Conservation (phyloP, 2,113 vertebrate genomes). For the Porphyrio hochstetteri region DNA sequence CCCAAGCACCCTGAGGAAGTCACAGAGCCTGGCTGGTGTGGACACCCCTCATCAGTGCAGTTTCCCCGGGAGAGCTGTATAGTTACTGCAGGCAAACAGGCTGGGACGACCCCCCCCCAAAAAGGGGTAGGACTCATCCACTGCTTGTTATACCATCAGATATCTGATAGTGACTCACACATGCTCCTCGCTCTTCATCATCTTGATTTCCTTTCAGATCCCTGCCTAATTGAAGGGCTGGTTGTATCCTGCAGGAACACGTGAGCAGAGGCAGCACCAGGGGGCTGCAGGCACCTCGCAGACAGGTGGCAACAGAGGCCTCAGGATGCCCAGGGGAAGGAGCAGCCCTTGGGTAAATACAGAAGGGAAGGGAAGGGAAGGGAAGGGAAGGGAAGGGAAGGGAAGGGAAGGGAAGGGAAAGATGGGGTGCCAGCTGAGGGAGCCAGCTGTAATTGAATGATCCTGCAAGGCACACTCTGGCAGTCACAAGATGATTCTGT, state of each 20-base stretch:
- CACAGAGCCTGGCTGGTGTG: not conserved
- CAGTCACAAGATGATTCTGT: constrained; percentile 31
- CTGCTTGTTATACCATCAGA: not conserved
- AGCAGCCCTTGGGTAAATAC: not conserved
- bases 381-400: not conserved
- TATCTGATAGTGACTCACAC: not conserved
- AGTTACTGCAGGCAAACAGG: not conserved
- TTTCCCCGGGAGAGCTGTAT: not conserved
- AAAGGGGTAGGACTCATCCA: not conserved
- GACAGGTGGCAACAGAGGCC: not conserved
- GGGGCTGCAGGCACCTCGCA: not conserved
- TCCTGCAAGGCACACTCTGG: not conserved
- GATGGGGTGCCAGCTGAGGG: not conserved
- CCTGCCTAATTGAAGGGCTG: not conserved
- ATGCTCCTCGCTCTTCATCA: not conserved
- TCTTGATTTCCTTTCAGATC: not conserved
- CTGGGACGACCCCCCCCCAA: not conserved
- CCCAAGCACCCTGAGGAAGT: not conserved
- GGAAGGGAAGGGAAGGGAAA: not conserved
- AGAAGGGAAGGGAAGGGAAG: too few species aligned
- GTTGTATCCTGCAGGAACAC: not conserved
- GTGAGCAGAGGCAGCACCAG: not conserved
- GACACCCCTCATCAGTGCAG: not conserved
- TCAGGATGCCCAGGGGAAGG: not conserved
- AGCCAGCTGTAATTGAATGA: not conserved